Evolutionary conservation across 2,797 vertebrate genomes (phyloP).

Genomic region (Cheracebus regulus): DNA sequence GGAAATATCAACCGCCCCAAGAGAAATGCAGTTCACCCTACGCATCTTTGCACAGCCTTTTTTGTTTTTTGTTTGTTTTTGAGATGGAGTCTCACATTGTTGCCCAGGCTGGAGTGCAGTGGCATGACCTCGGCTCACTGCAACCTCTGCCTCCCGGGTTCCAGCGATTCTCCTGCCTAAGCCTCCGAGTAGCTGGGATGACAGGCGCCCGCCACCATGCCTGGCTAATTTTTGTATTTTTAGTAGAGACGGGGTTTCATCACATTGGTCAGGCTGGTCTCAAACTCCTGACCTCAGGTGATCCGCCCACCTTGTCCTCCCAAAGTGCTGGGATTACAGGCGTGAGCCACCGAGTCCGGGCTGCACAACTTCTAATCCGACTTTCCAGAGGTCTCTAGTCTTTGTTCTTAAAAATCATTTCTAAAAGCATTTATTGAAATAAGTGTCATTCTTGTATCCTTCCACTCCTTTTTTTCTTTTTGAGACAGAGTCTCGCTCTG

Average conservation of each 20-base stretch:
- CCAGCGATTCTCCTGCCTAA: background rate
- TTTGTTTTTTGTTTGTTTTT: background rate
- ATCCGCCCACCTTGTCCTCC: rapidly evolving
- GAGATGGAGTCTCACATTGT: background rate
- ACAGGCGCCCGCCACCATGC: background rate
- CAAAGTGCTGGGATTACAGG: too few relatives aligned
- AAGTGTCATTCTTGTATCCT: background rate
- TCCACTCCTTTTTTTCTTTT: too few relatives aligned
- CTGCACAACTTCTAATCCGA: background rate
- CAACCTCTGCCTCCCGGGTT: background rate
- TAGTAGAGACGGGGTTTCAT: too few relatives aligned
- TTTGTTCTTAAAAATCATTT: background rate
- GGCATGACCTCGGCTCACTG: background rate
- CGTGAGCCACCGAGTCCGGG: too few relatives aligned
- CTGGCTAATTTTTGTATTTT: background rate
- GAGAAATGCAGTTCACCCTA: background rate
- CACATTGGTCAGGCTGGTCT: too few relatives aligned
- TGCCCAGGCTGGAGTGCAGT: background rate
- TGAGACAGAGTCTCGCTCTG: too few relatives aligned
- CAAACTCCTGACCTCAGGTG: too few relatives aligned
- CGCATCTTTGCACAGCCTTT: background rate
- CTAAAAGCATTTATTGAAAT: background rate
- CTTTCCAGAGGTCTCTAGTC: background rate
- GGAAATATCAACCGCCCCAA: rapidly evolving
- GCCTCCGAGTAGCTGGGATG: background rate